Percentiles rank a stretch among this genome's conserved stretches.
Evolutionary conservation across 2,888 invertebrate species (phyloP).

Genomic region (Drosophila leonis): DNA sequence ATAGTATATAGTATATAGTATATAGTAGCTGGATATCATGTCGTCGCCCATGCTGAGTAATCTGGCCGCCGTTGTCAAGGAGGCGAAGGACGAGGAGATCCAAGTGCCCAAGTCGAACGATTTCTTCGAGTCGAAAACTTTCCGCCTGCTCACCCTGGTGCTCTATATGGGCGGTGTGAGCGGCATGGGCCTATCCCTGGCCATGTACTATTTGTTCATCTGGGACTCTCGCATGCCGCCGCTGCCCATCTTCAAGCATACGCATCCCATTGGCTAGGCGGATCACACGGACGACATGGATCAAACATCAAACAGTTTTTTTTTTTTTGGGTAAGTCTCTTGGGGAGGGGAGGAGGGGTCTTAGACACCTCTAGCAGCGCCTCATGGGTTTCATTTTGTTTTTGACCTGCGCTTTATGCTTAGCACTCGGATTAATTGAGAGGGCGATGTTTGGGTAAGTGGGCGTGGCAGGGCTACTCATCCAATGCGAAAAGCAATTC

Average conservation of each 20-base stretch:
- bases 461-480: conserved; percentile 10
- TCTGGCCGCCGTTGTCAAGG: conserved; percentile 60
- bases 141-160: conserved; percentile 79
- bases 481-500: conserved; percentile 19
- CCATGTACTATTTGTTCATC: conserved; percentile 83
- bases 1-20: neutral
- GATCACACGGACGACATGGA: neutral
- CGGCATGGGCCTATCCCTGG: conserved; percentile 83
- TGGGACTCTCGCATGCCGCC: conserved; percentile 85
- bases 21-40: conserved; percentile 3
- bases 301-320: neutral
- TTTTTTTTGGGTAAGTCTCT: conserved; percentile 46
- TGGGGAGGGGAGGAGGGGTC: neutral
- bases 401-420: conserved; percentile 13
- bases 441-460: neutral
- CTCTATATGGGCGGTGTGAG: conserved; percentile 83
- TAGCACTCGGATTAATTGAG: conserved; percentile 48
- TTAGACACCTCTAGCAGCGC: neutral
- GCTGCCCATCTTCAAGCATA: conserved; percentile 82
- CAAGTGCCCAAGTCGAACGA: conserved; percentile 75
- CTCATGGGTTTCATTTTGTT: conserved; percentile 1
- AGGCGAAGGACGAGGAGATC: conserved; percentile 77
- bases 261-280: conserved; percentile 82
- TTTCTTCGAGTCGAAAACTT: conserved; percentile 83
- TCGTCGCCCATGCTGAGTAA: conserved; percentile 36